A percentile compares a stretch with the other conserved stretches of the same genome.
Evolutionary conservation across 2,113 vertebrate species (phyloP).

Genomic region (Heteronetta atricapilla): DNA sequence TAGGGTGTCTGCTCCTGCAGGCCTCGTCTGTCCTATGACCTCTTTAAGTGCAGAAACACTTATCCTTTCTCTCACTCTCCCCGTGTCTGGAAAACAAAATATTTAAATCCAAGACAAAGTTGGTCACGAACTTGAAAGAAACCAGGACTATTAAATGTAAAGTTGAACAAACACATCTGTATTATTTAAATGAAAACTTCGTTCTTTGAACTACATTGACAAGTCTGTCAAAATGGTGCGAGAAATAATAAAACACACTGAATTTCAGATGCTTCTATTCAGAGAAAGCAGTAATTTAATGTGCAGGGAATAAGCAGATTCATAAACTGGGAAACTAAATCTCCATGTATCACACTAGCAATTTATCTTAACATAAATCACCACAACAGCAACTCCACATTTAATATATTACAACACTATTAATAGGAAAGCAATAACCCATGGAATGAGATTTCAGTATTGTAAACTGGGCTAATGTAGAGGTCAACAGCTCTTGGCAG

Average conservation of each 20-base stretch:
- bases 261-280: background rate
- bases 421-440: constrained; percentile 2
- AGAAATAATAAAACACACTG: background rate
- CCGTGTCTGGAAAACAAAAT: background rate
- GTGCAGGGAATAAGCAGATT: background rate
- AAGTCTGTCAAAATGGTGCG: background rate
- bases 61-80: background rate
- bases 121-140: background rate
- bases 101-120: background rate
- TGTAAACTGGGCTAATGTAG: background rate
- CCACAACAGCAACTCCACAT: background rate
- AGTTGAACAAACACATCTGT: constrained; percentile 32
- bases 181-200: constrained; percentile 17
- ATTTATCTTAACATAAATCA: constrained; percentile 14
- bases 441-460: background rate
- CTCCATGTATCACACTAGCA: background rate
- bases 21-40: background rate
- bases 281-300: background rate
- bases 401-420: background rate
- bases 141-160: background rate
- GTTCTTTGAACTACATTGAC: background rate
- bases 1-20: background rate
- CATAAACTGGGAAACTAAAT: background rate
- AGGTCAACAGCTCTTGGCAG: background rate
- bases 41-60: background rate